Evolutionary conservation across 1,140 invertebrate genomes (phyloP), one percentile per base, ranked within the genome.

Genomic region (Aphis gossypii): DNA sequence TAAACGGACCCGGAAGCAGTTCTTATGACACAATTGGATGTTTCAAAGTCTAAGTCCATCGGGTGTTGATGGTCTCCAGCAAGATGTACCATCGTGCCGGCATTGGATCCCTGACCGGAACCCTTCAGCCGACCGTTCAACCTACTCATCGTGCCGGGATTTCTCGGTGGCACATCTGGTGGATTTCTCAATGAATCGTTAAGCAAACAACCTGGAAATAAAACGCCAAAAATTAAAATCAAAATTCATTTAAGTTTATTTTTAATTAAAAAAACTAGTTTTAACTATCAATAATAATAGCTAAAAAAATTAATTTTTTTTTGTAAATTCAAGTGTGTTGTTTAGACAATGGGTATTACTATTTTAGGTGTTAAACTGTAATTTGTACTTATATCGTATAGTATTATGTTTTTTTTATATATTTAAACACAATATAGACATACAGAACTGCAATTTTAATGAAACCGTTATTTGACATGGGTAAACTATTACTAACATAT

Each of bases 1-100:
- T 98, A 98, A 95, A 98, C 98, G 96, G 98, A 98, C 95, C 98
- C 98, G 94, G 98, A 98, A 94, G 98, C 97, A 93, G 98, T 98
- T 95, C 98, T 97, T 94, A 98, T 98, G 94, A 98, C 96, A 96
- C 98, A 98, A 56, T 93, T 93, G 95, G 98, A 98, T 94, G 98
- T 97, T 95, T 98, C 98, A 95, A 98, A 98, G 95, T 98, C 98
- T 95, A 96, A 96, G 95, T 97, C 97, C 82, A 93, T 82, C 44
- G 90, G 92, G 87, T 89, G 94, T 90, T 94, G 94, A n/a, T 94
- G 94, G 84, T 94, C 94, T 84, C 94, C 94, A 95, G 96, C 95
- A 7, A 86, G 76, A 86, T 93, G 92, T 30, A 93, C 92, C 92
- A 93, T 93, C 97, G 97, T 94, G 95, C 95, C 94, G 94, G 94